Conservation (phyloP, 2,888 invertebrate genomes). For the Folsomia candida region DNA sequence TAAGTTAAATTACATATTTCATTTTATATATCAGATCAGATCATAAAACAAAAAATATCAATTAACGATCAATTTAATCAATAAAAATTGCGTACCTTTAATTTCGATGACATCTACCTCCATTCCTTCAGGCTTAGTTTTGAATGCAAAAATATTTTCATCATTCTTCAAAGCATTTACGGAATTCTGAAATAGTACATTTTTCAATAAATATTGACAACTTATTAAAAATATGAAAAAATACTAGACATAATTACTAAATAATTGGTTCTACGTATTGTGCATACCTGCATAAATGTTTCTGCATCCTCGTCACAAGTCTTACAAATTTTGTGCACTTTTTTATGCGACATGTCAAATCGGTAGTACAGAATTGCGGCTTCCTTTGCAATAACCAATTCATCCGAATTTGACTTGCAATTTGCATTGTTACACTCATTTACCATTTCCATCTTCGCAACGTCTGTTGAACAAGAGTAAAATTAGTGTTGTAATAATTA, state of each 20-base stretch:
- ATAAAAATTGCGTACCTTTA: slow-evolving; percentile 54
- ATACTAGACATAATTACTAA: no score
- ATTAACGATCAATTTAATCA: no score
- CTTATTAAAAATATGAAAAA: not conserved
- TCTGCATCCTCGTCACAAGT: slow-evolving; percentile 24
- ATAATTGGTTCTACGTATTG: no score
- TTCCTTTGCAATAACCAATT: not conserved
- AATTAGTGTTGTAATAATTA: no score
- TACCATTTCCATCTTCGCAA: no score
- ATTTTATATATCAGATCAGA: slow-evolving; percentile 36
- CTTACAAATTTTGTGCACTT: slow-evolving; percentile 25
- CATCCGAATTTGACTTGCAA: not conserved
- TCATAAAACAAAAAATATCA: not conserved
- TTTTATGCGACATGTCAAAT: slow-evolving; percentile 1
- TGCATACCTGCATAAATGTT: slow-evolving; percentile 24
- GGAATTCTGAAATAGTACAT: slow-evolving; percentile 15
- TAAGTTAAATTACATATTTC: no score
- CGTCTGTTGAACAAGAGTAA: no score
- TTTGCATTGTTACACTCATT: slow-evolving; percentile 2
- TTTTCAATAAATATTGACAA: not conserved
- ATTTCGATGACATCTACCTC: slow-evolving; percentile 60
- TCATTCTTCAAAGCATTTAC: not conserved
- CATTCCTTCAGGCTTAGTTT: slow-evolving; percentile 49
- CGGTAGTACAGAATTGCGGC: slow-evolving; percentile 3
- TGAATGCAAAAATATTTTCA: slow-evolving; percentile 16